phyloP scores from a whole-genome alignment of 1,140 invertebrate genomes.

The Conus ventricosus region DNA sequence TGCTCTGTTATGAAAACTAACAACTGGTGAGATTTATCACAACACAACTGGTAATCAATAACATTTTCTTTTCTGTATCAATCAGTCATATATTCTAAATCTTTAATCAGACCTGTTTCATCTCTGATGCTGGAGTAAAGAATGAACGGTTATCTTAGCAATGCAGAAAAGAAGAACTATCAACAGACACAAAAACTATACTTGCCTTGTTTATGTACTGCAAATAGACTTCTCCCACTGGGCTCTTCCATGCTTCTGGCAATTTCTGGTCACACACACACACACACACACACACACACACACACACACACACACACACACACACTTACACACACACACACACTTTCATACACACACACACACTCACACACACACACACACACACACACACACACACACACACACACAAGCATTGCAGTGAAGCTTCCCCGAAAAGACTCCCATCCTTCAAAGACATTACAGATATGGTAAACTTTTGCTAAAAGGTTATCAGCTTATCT shows the following conservation, averaged over 20 bases:
- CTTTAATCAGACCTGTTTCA: too few relatives aligned
- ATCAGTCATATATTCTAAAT: too few relatives aligned
- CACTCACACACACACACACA: not conserved
- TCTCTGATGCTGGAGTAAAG: too few relatives aligned
- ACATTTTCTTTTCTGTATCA: too few relatives aligned
- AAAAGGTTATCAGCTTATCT: too few relatives aligned
- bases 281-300: not conserved
- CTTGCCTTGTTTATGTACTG: conserved; percentile 49
- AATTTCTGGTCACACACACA: conserved; percentile 30
- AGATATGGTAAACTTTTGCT: too few relatives aligned
- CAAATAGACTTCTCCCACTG: conserved; percentile 49
- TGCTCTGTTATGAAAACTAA: too few relatives aligned
- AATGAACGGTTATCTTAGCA: not conserved
- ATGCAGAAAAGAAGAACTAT: not conserved
- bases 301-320: not conserved
- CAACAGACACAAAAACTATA: conserved; percentile 3
- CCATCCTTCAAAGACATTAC: too few relatives aligned
- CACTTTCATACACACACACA: not conserved
- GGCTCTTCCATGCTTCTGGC: conserved; percentile 47
- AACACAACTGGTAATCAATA: too few relatives aligned
- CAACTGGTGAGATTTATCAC: too few relatives aligned
- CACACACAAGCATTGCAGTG: not conserved
- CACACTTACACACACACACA: not conserved
- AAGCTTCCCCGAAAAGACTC: not conserved
- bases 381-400: not conserved